Evolutionary conservation across 1,140 invertebrate genomes (phyloP), one percentile per base, ranked within the genome.

Genomic region (Drosophila cardini): DNA sequence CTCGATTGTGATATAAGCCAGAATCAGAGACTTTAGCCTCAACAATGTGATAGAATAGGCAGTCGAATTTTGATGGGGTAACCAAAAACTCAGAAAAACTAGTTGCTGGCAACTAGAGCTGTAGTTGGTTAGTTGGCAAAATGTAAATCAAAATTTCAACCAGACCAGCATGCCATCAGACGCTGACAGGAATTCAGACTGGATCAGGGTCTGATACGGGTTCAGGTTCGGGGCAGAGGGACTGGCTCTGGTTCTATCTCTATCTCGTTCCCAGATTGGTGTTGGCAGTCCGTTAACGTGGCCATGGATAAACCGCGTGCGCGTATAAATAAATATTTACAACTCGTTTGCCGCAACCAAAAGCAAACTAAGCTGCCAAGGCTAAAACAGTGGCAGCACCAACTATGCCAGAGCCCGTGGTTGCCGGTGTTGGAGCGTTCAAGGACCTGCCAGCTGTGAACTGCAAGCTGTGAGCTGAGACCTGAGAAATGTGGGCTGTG

Each of bases 261-360:
- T 43, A 9, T 60, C 36, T 36, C 26, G 32, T 50, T 42, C 40
- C 61, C 61, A 36, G 62, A 40, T 67, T 38, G 40, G 16, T 62
- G 68, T 40, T 76, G 60, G 61, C 79, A 67, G 74, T 71, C 83
- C 72, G 81, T 86, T 83, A 85, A 87, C 72, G 83, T 86, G 65
- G 65, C 72, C 57, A 50, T 56, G 74, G 73, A 77, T 79, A 82
- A 78, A 76, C 83, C 83, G 84, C 80, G 74, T 40, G 70, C 84
- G 80, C 71, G 84, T 89, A 89, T 89, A 89, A 89, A 89, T 89
- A 89, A 89, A 89, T 89, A 89, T 89, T 89, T 89, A 89, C 84
- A 89, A 89, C 84, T 89, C 84, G 84, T 89, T 89, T 89, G 84
- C 84, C 85, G 84, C 84, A 84, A 70, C 80, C 80, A 89, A 80